phyloP scores from a whole-genome alignment of 1,140 invertebrate species.

The Hormaphis cornu region DNA sequence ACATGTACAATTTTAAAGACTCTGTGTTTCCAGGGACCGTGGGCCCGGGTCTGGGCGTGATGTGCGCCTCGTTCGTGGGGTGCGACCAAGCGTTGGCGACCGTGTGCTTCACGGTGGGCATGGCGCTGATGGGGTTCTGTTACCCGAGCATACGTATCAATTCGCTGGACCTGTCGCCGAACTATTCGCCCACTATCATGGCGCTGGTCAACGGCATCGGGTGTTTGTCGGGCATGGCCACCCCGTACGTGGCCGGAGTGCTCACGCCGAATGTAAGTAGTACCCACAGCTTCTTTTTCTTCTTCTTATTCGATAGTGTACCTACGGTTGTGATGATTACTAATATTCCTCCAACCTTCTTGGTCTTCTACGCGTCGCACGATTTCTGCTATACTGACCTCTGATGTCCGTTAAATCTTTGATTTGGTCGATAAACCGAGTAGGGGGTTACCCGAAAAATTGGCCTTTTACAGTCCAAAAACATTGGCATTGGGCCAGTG shows the following conservation, averaged over 20 bases:
- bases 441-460: no score
- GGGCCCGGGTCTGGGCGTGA: conserved; percentile 64
- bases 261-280: conserved; percentile 42
- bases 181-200: conserved; percentile 68
- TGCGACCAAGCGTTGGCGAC: conserved; percentile 53
- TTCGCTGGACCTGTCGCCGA: conserved; percentile 66
- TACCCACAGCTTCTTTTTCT: conserved; percentile 38
- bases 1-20: not conserved
- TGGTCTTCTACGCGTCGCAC: no score
- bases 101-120: conserved; percentile 56
- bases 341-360: not conserved
- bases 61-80: conserved; percentile 56
- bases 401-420: no score
- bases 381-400: no score
- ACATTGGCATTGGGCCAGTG: no score
- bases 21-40: conserved; percentile 55
- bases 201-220: conserved; percentile 68
- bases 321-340: not conserved
- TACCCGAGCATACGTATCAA: conserved; percentile 61
- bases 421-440: no score
- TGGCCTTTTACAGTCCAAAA: no score
- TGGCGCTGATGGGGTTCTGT: conserved; percentile 59
- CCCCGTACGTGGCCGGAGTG: conserved; percentile 46
- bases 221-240: conserved; percentile 57
- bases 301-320: not conserved